Evolutionary conservation across 2,113 vertebrate genomes (phyloP).

Genomic region (Heliornis fulica): DNA sequence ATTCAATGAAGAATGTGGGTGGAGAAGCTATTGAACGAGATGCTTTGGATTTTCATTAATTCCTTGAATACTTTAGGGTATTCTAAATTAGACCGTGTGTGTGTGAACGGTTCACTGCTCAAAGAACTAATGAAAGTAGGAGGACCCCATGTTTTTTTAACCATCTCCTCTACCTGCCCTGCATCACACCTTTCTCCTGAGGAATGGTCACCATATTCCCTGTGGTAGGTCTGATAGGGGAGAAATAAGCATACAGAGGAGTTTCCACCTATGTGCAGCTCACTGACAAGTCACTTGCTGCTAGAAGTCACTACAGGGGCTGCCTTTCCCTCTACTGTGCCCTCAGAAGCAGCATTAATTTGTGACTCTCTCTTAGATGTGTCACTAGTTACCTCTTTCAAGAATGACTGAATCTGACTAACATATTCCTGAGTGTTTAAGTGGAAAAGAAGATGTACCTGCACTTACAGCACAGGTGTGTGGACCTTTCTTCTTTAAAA

Average conservation of each 20-base stretch:
- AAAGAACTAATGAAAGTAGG: neutral
- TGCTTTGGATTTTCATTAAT: slow-evolving; percentile 28
- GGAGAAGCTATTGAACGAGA: slow-evolving; percentile 60
- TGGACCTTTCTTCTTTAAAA: neutral
- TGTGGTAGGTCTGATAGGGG: neutral
- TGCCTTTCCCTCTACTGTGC: neutral
- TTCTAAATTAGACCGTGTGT: neutral
- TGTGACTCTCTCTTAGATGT: neutral
- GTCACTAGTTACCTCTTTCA: neutral
- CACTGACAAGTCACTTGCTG: neutral
- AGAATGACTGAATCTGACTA: neutral
- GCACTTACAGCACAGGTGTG: neutral
- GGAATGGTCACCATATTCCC: neutral
- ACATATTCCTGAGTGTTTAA: neutral
- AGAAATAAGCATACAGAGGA: neutral
- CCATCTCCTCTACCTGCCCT: neutral
- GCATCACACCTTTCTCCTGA: neutral
- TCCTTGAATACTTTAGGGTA: slow-evolving; percentile 15
- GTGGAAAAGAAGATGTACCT: neutral
- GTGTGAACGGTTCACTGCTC: neutral
- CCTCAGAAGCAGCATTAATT: neutral
- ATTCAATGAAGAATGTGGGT: slow-evolving; percentile 68
- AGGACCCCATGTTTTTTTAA: neutral
- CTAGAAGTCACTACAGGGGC: neutral
- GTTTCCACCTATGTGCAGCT: neutral